These are phyloP conservation scores for Steromphala cineraria DNA, from an alignment of 2,888 invertebrate genomes.

Conservation along the genomic window DNA sequence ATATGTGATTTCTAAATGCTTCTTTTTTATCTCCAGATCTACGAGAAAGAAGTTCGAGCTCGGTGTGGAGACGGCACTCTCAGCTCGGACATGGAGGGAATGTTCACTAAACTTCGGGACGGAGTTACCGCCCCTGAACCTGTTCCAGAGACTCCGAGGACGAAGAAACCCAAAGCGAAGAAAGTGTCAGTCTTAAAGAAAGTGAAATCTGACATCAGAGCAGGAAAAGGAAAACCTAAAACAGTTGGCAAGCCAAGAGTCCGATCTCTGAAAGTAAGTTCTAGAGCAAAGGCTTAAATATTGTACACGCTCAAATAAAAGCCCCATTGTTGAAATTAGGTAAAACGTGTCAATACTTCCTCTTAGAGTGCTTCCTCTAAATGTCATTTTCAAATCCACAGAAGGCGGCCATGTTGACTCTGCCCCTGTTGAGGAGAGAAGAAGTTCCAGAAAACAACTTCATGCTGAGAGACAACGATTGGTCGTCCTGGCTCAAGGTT, in stretches of 20 bases:
- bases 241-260: neutral
- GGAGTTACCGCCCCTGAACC: conserved; percentile 27
- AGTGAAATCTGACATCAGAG: neutral
- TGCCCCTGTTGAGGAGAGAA: conserved; percentile 34
- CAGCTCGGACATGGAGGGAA: conserved; percentile 49
- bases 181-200: conserved; percentile 7
- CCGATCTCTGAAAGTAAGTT: neutral
- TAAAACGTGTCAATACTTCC: no score
- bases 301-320: no score
- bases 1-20: neutral
- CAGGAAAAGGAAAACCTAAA: neutral
- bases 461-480: conserved; percentile 39
- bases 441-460: conserved; percentile 40
- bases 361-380: no score
- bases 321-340: no score
- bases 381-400: no score
- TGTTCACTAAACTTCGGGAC: conserved; percentile 51
- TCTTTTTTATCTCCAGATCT: conserved; percentile 28
- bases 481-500: conserved; percentile 51
- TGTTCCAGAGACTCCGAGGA: neutral
- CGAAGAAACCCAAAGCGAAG: neutral
- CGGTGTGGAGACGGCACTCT: conserved; percentile 39
- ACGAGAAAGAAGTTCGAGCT: conserved; percentile 58
- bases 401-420: no score
- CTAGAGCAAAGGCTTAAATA: no score